A percentile compares a stretch with the other conserved stretches of the same genome.
Evolutionary conservation across 2,797 vertebrate species (phyloP).

Genomic region (Falco rusticolus): DNA sequence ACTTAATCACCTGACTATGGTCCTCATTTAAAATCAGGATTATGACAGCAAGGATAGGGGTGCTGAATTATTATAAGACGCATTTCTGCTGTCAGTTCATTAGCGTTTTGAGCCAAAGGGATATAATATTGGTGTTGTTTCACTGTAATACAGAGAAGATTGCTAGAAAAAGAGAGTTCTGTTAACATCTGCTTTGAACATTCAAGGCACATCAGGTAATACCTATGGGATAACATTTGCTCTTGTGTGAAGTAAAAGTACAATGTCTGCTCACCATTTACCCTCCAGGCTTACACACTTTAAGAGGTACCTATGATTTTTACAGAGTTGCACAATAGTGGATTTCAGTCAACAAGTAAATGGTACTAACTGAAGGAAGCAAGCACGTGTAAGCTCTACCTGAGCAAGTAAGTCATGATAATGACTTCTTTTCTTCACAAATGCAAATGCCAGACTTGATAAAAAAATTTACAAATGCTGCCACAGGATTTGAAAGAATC

Average conservation of each 20-base stretch:
- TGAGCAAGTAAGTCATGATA: neutral
- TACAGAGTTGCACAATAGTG: neutral
- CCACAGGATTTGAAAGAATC: neutral
- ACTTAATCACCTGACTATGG: neutral
- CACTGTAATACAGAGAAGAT: neutral
- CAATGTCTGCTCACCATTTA: neutral
- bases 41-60: neutral
- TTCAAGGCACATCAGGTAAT: neutral
- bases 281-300: neutral
- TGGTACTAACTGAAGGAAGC: neutral
- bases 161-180: neutral
- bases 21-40: neutral
- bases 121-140: neutral
- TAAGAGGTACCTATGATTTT: neutral
- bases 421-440: neutral
- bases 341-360: conserved; percentile 20
- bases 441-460: neutral
- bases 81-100: neutral
- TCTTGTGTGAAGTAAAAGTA: neutral
- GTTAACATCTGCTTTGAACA: neutral
- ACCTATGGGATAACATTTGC: neutral
- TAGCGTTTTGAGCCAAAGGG: neutral
- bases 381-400: neutral
- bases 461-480: neutral
- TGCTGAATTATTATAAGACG: neutral